These are phyloP conservation scores for Helogale parvula DNA, from an alignment of 2,113 vertebrate genomes.

Conservation along the genomic window DNA sequence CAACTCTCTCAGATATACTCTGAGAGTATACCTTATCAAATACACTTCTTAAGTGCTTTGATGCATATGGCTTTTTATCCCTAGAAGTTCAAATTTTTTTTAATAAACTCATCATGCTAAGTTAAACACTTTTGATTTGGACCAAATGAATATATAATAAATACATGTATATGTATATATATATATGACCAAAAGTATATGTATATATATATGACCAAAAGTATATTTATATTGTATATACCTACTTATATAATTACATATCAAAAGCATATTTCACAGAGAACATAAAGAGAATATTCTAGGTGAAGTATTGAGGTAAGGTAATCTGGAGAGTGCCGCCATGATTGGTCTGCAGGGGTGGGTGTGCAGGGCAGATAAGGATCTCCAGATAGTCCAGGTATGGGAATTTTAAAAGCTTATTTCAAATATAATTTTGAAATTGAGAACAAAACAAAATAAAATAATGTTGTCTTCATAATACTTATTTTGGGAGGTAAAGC, in stretches of 20 bases:
- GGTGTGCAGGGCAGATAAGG: not conserved
- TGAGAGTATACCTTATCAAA: not conserved
- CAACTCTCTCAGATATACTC: not conserved
- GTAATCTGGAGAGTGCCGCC: not conserved
- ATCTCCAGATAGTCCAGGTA: not conserved
- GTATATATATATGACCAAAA: not conserved
- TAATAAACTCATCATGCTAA: not conserved
- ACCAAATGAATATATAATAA: not conserved
- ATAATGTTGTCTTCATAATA: not conserved
- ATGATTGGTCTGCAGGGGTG: not conserved
- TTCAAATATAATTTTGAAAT: not conserved
- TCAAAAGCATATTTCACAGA: not conserved
- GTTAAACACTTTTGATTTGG: conserved; percentile 7
- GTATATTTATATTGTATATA: not conserved
- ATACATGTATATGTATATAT: not conserved
- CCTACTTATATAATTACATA: not conserved
- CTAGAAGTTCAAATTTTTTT: not conserved
- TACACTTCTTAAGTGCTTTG: not conserved
- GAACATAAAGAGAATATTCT: not conserved
- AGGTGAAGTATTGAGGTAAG: not conserved
- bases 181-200: too few relatives aligned
- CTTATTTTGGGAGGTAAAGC: not conserved
- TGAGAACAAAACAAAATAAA: conserved; percentile 29
- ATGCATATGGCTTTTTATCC: not conserved
- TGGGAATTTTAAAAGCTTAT: not conserved